Conservation (phyloP, 2,113 vertebrate genomes). For the Pitta sordida region DNA sequence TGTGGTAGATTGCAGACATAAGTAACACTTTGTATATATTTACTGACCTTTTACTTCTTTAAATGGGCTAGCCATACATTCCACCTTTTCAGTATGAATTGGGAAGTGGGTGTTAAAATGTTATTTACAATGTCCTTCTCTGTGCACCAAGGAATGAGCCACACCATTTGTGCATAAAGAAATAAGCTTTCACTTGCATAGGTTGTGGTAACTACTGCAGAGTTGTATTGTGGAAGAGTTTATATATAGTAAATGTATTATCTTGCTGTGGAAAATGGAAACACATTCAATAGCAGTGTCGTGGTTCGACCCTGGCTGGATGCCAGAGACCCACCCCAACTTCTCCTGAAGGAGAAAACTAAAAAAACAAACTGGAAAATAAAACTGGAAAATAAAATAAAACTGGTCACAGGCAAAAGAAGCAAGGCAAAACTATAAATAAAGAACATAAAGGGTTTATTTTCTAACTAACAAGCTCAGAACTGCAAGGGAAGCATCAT, state of each 20-base stretch:
- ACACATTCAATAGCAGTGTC: constrained; percentile 18
- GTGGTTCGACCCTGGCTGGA: too few relatives aligned
- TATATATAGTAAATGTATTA: constrained; percentile 50
- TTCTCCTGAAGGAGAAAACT: too few relatives aligned
- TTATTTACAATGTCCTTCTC: background rate
- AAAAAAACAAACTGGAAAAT: too few relatives aligned
- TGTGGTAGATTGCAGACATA: background rate
- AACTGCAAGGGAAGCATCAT: too few relatives aligned
- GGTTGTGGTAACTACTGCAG: background rate
- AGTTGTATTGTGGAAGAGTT: background rate
- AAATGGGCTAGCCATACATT: background rate
- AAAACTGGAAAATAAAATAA: too few relatives aligned
- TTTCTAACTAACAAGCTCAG: too few relatives aligned
- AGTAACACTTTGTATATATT: background rate
- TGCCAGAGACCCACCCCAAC: too few relatives aligned
- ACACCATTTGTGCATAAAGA: constrained; percentile 7
- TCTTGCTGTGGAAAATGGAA: constrained; percentile 51
- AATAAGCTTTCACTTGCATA: constrained; percentile 13
- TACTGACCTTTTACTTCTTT: background rate
- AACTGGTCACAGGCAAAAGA: too few relatives aligned
- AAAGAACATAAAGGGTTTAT: too few relatives aligned
- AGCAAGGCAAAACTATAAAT: too few relatives aligned
- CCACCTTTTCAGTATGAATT: background rate
- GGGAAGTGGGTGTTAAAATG: background rate
- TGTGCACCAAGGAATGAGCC: background rate